These are phyloP conservation scores for Hesperia comma DNA, from an alignment of 2,888 invertebrate genomes.

Conservation along the genomic window DNA sequence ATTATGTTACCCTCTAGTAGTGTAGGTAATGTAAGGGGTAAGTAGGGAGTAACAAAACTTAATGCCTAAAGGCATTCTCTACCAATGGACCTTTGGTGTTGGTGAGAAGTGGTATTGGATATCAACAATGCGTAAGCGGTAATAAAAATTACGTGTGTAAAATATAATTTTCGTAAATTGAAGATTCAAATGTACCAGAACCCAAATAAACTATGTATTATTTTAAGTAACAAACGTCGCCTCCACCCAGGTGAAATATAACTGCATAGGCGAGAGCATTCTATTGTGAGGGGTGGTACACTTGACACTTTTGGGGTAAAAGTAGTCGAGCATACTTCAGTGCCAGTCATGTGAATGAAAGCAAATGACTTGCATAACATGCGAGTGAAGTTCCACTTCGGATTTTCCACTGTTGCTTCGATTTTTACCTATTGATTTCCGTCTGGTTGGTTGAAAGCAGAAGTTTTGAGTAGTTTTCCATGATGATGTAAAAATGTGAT, in stretches of 20 bases:
- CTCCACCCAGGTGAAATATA: conserved; percentile 18
- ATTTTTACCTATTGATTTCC: conserved; percentile 29
- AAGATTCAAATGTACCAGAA: background rate
- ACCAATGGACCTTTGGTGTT: no score
- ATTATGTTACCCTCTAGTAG: no score
- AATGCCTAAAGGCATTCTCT: no score
- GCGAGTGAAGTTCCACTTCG: conserved; percentile 31
- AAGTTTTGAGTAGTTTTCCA: background rate
- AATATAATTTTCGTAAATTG: background rate
- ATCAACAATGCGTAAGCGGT: no score
- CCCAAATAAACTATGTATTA: conserved; percentile 3
- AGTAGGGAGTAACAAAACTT: no score
- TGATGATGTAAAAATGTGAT: background rate
- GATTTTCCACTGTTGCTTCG: conserved; percentile 31
- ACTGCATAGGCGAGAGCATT: conserved; percentile 27
- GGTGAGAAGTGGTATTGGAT: no score
- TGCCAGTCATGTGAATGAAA: conserved; percentile 36
- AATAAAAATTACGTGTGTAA: no score
- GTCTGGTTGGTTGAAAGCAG: conserved; percentile 1
- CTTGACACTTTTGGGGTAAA: conserved; percentile 38
- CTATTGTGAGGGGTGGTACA: conserved; percentile 24
- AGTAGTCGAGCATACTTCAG: conserved; percentile 36
- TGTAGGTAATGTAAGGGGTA: no score
- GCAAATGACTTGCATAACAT: conserved; percentile 38
- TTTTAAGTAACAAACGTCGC: conserved; percentile 15